Evolutionary conservation across 1,140 invertebrate species (phyloP).

Genomic region (Bombus superbus): DNA sequence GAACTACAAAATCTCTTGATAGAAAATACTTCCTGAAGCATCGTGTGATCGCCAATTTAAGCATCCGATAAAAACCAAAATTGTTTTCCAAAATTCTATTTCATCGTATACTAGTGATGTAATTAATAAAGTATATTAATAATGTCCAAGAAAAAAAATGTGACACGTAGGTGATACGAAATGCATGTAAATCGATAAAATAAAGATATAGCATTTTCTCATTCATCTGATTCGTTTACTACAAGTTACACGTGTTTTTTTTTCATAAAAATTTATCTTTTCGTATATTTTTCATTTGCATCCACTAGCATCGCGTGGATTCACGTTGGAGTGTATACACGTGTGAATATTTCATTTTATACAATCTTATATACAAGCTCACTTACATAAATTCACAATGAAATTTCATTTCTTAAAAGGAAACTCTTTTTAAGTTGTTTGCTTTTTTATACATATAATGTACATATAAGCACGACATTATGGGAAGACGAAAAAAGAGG

Average conservation of each 20-base stretch:
- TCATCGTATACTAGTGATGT: not conserved
- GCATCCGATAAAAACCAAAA: not conserved
- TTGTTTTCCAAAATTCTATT: not conserved
- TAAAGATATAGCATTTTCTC: slow-evolving; percentile 7
- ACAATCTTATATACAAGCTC: not conserved
- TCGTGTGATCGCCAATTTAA: not conserved
- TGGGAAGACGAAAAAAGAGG: not conserved
- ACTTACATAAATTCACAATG: not conserved
- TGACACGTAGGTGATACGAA: not conserved
- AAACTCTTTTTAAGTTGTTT: not conserved
- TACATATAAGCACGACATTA: not conserved
- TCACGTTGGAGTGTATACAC: not conserved
- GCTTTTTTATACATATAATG: not conserved
- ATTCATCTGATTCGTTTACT: not conserved
- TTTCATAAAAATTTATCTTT: not conserved
- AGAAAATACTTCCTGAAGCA: not conserved
- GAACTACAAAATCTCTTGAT: not conserved
- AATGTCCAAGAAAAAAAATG: not conserved
- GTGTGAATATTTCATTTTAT: not conserved
- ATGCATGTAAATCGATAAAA: slow-evolving; percentile 8
- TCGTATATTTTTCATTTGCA: not conserved
- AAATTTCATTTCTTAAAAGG: not conserved
- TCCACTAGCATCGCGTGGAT: too few relatives aligned
- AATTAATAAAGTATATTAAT: not conserved
- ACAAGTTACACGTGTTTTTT: not conserved